Base-by-base conservation (phyloP, 2,113 vertebrate species). In the Dasyurus viverrinus region DNA sequence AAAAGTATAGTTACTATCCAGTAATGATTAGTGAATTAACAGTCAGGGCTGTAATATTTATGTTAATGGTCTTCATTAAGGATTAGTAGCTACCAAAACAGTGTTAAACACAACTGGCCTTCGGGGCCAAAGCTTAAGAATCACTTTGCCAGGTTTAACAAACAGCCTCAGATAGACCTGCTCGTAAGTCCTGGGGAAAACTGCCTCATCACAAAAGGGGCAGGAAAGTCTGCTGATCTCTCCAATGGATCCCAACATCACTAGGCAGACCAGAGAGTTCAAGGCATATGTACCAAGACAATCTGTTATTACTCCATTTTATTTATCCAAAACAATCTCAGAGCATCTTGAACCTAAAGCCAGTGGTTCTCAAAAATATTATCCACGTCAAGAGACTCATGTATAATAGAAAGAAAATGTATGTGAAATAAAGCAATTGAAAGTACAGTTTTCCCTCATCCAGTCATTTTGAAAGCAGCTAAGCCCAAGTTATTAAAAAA, bases 1-100 rank as follows among this genome's bases (percentile, higher is more conserved):
- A 96, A 48, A 94, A 93, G 92, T 97, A 94, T 94, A 91, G 89
- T 52, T 93, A 96, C 95, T 57, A 93, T 52, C 24, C 2, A 94
- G 84, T 54, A 95, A 42, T 19, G 91, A 93, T 90, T 46, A 8
- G 30, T 5, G 93, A 97, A 76, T 90, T 96, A n/a, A 23, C 91
- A 90, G 94, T 1, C 47, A 96, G 76, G 12, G 9, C 54, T 60
- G 91, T 94, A 1, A 42, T 23, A 42, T 53, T 95, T 94, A 55
- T 90, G 48, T 94, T 93, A 95, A 68, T 36, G 91, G 91, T 91
- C 47, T 53, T 89, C 76, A 90, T 94, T 95, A 95, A 30, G 76
- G 52, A 95, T 14, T 92, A 42, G 42, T 6, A 95, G 54, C 46
- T 57, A 94, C 76, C 95, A 95, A 97, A 96, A 68, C n/a, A 95